phyloP scores from a whole-genome alignment of 2,888 invertebrate genomes.

The Chrysodeixis includens region DNA sequence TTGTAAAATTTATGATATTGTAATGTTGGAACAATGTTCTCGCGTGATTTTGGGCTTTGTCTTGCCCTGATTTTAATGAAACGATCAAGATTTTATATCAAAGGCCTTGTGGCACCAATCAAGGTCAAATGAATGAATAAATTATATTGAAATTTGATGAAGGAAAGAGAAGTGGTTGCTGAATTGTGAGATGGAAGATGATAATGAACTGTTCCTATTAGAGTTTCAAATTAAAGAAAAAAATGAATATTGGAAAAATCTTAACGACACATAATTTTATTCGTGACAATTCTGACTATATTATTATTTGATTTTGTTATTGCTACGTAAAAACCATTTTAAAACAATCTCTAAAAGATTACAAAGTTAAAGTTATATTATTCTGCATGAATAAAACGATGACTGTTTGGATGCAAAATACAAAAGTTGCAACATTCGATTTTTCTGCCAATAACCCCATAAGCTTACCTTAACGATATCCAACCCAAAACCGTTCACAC shows the following conservation, averaged over 20 bases:
- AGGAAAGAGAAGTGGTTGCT: not conserved
- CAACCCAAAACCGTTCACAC: not conserved
- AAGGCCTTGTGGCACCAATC: slow-evolving; percentile 2
- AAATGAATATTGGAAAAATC: too few species aligned
- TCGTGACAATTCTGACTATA: too few species aligned
- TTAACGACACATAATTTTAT: too few species aligned
- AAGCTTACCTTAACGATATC: not conserved
- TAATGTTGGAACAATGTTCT: slow-evolving; percentile 49
- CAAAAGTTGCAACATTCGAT: not conserved
- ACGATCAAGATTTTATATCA: not conserved
- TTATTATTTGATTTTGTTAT: too few species aligned
- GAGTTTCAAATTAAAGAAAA: too few species aligned
- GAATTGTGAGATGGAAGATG: not conserved
- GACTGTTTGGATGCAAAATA: not conserved
- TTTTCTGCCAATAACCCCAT: not conserved
- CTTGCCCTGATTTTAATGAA: slow-evolving; percentile 4
- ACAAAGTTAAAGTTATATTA: too few species aligned
- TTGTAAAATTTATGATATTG: slow-evolving; percentile 62
- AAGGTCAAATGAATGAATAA: not conserved
- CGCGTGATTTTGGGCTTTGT: slow-evolving; percentile 15
- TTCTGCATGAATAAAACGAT: not conserved
- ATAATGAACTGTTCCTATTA: too few species aligned
- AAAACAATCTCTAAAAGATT: too few species aligned
- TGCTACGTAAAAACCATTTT: too few species aligned
- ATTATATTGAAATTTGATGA: not conserved